Conservation (phyloP, 2,113 vertebrate genomes). For the Ophiodon elongatus region DNA sequence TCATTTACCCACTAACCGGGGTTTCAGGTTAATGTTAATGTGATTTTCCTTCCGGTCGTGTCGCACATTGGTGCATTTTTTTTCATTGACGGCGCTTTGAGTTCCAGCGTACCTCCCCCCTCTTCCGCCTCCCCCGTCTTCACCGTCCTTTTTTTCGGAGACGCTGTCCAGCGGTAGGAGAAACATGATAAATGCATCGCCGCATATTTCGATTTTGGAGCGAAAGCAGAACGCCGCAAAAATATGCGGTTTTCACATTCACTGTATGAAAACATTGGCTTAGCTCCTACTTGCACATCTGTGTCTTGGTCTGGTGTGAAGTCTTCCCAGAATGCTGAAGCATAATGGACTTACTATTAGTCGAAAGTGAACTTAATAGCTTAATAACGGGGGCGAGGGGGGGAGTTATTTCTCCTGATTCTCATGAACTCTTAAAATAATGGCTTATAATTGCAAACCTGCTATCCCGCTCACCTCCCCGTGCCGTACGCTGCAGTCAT, state of each 20-base stretch:
- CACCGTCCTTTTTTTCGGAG: slow-evolving; percentile 2
- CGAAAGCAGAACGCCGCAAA: slow-evolving; percentile 24
- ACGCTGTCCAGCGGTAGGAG: slow-evolving; percentile 12
- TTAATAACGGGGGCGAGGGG: slow-evolving; percentile 27
- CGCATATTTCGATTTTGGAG: slow-evolving; percentile 37
- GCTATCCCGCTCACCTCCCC: slow-evolving; percentile 11
- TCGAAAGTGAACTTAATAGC: slow-evolving; percentile 15
- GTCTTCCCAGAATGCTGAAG: slow-evolving; percentile 37
- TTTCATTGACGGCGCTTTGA: background rate
- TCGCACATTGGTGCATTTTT: background rate
- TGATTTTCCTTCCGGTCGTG: background rate
- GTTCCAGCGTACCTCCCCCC: background rate
- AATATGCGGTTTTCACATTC: slow-evolving; percentile 30
- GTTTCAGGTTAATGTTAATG: slow-evolving; percentile 21
- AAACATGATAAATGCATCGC: slow-evolving; percentile 1
- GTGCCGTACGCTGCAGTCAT: slow-evolving; percentile 20
- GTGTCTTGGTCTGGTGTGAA: slow-evolving; percentile 51
- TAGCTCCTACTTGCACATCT: slow-evolving; percentile 45
- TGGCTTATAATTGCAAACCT: slow-evolving; percentile 29
- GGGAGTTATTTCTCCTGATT: slow-evolving; percentile 35
- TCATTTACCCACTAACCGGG: slow-evolving; percentile 19
- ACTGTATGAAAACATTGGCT: slow-evolving; percentile 43
- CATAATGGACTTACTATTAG: slow-evolving; percentile 34
- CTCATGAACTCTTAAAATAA: slow-evolving; percentile 39
- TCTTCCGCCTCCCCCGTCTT: background rate